phyloP scores from a whole-genome alignment of 2,113 vertebrate species.

The Progne subis region DNA sequence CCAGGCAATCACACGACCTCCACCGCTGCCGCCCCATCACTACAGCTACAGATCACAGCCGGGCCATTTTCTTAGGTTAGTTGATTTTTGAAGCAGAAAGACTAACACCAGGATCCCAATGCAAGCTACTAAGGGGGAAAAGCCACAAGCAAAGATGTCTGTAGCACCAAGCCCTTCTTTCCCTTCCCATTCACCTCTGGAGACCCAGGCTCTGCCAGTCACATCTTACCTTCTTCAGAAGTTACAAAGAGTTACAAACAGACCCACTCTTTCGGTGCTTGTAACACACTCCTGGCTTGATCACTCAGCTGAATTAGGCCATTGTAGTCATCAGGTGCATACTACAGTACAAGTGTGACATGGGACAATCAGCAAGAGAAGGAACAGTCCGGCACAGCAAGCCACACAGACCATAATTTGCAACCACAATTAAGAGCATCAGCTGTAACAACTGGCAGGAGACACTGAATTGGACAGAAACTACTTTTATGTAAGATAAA shows the following conservation, averaged over 20 bases:
- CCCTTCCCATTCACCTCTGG: conserved; percentile 17
- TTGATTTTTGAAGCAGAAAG: conserved; percentile 13
- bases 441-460: conserved; percentile 49
- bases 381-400: conserved; percentile 41
- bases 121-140: not conserved
- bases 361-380: conserved; percentile 69
- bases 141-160: not conserved
- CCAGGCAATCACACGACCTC: not conserved
- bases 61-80: not conserved
- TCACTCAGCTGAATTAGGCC: conserved; percentile 92
- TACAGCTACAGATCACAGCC: not conserved
- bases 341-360: conserved; percentile 86
- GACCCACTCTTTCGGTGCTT: conserved; percentile 98
- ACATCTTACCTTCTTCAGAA: conserved; percentile 70
- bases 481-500: not conserved
- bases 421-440: not conserved
- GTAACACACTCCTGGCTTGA: conserved; percentile 92
- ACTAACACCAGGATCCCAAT: not conserved
- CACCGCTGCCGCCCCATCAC: not conserved
- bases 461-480: conserved; percentile 10
- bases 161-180: conserved; percentile 3
- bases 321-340: conserved; percentile 93
- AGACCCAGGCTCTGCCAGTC: not conserved
- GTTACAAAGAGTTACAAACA: conserved; percentile 88
- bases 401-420: conserved; percentile 33